Conservation (phyloP, 2,888 invertebrate species). For the Fragum whitleyi region DNA sequence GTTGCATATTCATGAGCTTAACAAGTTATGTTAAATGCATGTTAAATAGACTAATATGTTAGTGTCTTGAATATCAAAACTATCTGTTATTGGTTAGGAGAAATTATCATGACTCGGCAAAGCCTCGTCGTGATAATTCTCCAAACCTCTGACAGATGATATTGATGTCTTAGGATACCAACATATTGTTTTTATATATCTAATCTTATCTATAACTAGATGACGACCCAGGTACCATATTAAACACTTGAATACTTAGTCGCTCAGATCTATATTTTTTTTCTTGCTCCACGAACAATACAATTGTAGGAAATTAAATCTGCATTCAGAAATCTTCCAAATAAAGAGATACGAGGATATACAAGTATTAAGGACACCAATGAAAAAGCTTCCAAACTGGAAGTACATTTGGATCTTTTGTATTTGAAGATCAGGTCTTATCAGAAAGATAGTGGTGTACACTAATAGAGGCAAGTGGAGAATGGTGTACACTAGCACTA, state of each 20-base stretch:
- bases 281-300: neutral
- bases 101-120: no score
- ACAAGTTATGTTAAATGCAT: no score
- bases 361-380: neutral
- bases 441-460: neutral
- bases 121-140: neutral
- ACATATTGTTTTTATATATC: neutral
- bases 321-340: slow-evolving; percentile 4
- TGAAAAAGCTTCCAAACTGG: neutral
- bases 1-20: no score
- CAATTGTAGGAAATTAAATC: neutral
- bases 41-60: no score
- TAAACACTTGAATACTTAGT: neutral
- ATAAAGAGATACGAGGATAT: slow-evolving; percentile 1
- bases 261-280: neutral
- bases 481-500: neutral
- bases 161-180: neutral
- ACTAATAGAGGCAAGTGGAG: neutral
- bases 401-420: neutral
- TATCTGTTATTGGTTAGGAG: no score
- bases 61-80: no score
- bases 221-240: neutral
- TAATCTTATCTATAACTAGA: neutral
- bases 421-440: neutral
- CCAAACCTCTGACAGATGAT: neutral